phyloP scores from a whole-genome alignment of 2,888 invertebrate genomes.

The Oxytorus armatus region DNA sequence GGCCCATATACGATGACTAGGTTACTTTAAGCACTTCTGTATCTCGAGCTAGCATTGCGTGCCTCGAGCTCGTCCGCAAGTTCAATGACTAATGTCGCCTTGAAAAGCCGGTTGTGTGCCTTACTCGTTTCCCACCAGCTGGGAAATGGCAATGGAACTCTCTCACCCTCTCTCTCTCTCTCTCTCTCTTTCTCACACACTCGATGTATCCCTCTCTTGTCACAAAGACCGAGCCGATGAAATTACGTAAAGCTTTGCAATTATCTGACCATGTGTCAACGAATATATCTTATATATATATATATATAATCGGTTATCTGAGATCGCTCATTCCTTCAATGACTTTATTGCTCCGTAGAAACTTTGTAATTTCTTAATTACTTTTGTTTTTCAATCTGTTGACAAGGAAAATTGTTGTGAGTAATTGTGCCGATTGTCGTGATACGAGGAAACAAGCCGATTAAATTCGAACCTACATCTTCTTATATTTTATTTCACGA shows the following conservation, averaged over 20 bases:
- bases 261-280: slow-evolving; percentile 10
- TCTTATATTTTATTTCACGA: no score
- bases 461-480: no score
- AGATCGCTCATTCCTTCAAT: neutral
- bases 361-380: neutral
- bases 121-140: slow-evolving; percentile 16
- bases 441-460: no score
- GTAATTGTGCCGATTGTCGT: no score
- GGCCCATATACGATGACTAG: neutral
- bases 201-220: neutral
- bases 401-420: no score
- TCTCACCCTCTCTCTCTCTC: slow-evolving; percentile 4
- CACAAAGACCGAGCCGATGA: no score
- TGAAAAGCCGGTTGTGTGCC: neutral
- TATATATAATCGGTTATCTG: neutral
- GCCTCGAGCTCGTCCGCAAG: slow-evolving; percentile 45
- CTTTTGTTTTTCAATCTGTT: neutral
- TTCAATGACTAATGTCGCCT: slow-evolving; percentile 64
- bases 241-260: slow-evolving; percentile 49
- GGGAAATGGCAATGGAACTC: slow-evolving; percentile 38
- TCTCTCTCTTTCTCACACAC: neutral
- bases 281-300: neutral
- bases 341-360: slow-evolving; percentile 14
- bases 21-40: neutral
- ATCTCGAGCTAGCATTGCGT: neutral